A percentile compares a stretch with the other conserved stretches of the same genome.
Evolutionary conservation across 1,140 invertebrate species (phyloP).

Genomic region (Bombus waltoni): DNA sequence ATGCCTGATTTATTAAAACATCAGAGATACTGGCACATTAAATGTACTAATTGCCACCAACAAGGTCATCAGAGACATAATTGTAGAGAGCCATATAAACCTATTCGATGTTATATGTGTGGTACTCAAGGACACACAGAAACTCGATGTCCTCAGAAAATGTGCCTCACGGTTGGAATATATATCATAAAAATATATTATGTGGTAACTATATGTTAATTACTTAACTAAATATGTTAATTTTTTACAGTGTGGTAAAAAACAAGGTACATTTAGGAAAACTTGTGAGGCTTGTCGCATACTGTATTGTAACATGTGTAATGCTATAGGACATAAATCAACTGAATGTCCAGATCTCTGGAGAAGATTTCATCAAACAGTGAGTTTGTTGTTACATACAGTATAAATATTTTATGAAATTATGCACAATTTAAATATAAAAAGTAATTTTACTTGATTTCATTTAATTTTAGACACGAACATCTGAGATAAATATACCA

Average conservation of each 20-base stretch:
- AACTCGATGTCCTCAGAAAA: slow-evolving; percentile 85
- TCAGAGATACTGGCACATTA: slow-evolving; percentile 74
- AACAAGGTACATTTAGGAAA: slow-evolving; percentile 84
- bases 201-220: too few relatives aligned
- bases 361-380: slow-evolving; percentile 87
- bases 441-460: neutral
- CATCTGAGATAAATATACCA: slow-evolving; percentile 38
- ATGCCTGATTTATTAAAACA: slow-evolving; percentile 51
- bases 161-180: slow-evolving; percentile 86
- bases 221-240: too few relatives aligned
- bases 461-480: slow-evolving; percentile 25
- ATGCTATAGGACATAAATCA: slow-evolving; percentile 84
- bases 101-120: slow-evolving; percentile 85
- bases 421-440: neutral
- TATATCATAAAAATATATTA: slow-evolving; percentile 32
- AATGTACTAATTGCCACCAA: slow-evolving; percentile 84
- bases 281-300: slow-evolving; percentile 84
- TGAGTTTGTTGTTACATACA: slow-evolving; percentile 67
- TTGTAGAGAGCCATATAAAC: slow-evolving; percentile 76
- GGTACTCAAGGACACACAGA: slow-evolving; percentile 85
- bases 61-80: slow-evolving; percentile 82
- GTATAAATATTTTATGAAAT: neutral
- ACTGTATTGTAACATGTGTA: slow-evolving; percentile 84
- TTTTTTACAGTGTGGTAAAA: slow-evolving; percentile 85
- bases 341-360: slow-evolving; percentile 87